Base-by-base conservation (phyloP, 1,140 invertebrate species). In the Hermetia illucens region DNA sequence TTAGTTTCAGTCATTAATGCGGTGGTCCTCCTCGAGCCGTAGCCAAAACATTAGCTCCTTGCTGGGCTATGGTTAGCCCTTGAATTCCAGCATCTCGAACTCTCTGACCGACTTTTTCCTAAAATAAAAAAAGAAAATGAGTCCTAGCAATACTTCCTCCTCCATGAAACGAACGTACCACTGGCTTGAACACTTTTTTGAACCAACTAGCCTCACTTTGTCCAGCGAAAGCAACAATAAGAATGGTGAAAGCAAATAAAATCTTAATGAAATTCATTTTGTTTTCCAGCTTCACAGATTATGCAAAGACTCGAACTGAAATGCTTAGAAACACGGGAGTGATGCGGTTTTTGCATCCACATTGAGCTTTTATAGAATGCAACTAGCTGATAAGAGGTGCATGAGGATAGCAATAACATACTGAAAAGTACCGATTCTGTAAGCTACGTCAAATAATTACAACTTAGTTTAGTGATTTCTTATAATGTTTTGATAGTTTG, bases 221-320 rank as follows among this genome's bases (percentile, higher is more conserved):
- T 13, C 49, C 55, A 24, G 47, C 30, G 30, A 50, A 49, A 15
- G 51, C 45, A 21, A 45, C 46, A 30, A 58, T 21, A 19, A 57
- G 45, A 8, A 57, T 37, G 4, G 43, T 49, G 18, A 52, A 46
- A 21, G 57, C 48, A 36, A 57, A 31, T 18, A 57, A 53, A 36
- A 55, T 39, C 42, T 52, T 57, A 34, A 53, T 35, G 20, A 58
- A 57, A 45, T 58, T 57, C 55, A 58, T 58, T 8, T 10, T 50
- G 36, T 33, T n/a, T n/a, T n/a, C n/a, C n/a, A n/a, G n/a, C n/a
- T n/a, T n/a, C n/a, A n/a, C n/a, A n/a, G n/a, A n/a, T n/a, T n/a
- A n/a, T n/a, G n/a, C n/a, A n/a, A n/a, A n/a, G n/a, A n/a, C n/a
- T n/a, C n/a, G n/a, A n/a, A n/a, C n/a, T n/a, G n/a, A n/a, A n/a